A percentile compares a stretch with the other conserved stretches of the same genome.
phyloP scores from a whole-genome alignment of 2,113 vertebrate species.

The Saccopteryx bilineata region DNA sequence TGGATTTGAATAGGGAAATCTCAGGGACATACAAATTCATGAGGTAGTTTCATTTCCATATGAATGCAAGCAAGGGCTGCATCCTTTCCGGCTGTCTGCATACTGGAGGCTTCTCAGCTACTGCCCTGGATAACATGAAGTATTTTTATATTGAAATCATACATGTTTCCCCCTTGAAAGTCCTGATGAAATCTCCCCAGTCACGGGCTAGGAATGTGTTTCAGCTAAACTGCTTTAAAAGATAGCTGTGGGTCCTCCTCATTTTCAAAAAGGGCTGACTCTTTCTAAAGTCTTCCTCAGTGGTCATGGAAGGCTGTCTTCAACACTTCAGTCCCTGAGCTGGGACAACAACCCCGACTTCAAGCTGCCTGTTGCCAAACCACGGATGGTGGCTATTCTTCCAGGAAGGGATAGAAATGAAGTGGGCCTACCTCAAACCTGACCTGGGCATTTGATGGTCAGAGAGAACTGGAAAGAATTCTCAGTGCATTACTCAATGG shows the following conservation, averaged over 20 bases:
- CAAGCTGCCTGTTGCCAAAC: not conserved
- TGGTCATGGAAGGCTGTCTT: not conserved
- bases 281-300: not conserved
- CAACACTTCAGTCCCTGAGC: accelerated
- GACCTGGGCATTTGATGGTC: accelerated
- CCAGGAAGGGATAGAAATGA: accelerated
- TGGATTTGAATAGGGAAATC: not conserved
- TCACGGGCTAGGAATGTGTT: not conserved
- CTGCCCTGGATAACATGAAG: accelerated
- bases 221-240: not conserved
- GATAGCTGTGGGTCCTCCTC: not conserved
- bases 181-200: not conserved
- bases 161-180: not conserved
- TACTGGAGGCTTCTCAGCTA: not conserved
- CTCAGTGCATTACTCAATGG: accelerated
- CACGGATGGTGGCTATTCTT: accelerated
- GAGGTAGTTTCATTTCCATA: not conserved
- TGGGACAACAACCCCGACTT: not conserved
- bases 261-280: accelerated
- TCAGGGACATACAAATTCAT: accelerated
- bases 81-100: not conserved
- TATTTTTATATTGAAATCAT: not conserved
- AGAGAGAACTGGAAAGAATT: not conserved
- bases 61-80: accelerated
- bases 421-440: accelerated